Percentiles rank a stretch among this genome's conserved stretches.
Evolutionary conservation across 2,113 vertebrate species (phyloP).

Genomic region (Eira barbara): DNA sequence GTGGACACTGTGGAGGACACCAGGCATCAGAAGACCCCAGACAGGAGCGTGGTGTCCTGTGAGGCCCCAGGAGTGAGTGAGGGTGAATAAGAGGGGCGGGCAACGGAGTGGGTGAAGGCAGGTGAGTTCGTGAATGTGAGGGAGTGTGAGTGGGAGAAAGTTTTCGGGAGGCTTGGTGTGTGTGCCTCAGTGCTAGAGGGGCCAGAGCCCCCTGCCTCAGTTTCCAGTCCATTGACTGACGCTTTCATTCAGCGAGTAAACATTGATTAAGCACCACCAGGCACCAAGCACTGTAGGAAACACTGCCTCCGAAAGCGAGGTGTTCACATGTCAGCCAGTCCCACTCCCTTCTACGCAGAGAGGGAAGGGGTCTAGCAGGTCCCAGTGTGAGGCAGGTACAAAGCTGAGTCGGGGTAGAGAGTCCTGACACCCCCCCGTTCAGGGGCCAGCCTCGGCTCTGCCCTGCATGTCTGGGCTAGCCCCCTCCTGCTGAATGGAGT

Average conservation of each 20-base stretch:
- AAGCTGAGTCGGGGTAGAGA: neutral
- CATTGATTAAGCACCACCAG: neutral
- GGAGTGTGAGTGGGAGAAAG: neutral
- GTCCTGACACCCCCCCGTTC: neutral
- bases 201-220: neutral
- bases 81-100: too few species aligned
- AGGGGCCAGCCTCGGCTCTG: neutral
- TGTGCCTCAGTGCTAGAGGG: rapidly evolving
- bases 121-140: neutral
- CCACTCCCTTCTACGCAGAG: neutral
- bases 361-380: neutral
- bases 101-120: neutral
- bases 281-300: neutral
- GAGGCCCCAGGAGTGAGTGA: neutral
- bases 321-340: neutral
- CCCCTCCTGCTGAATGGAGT: neutral
- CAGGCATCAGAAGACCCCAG: neutral
- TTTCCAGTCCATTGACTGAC: neutral
- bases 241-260: neutral
- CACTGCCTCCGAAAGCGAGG: neutral
- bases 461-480: neutral
- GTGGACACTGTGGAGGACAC: too few species aligned
- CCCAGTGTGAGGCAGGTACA: neutral
- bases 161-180: neutral
- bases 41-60: neutral